These are phyloP conservation scores for Venustaconcha ellipsiformis DNA, from an alignment of 1,140 invertebrate species.

Conservation along the genomic window DNA sequence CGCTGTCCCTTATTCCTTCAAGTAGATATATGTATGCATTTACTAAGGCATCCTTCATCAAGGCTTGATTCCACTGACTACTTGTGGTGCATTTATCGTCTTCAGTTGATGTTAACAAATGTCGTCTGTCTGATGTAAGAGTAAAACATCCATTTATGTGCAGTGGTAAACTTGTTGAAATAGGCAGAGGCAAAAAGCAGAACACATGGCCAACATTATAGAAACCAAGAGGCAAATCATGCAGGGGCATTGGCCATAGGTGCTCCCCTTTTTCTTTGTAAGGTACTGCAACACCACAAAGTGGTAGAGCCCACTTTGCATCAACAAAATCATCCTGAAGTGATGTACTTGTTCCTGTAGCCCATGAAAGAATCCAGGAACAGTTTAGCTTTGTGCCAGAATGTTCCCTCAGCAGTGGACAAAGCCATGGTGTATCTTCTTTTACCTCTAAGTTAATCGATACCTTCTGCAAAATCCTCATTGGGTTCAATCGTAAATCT, in stretches of 20 bases:
- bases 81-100: constrained; percentile 35
- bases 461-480: too few relatives aligned
- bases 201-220: constrained; percentile 34
- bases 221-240: constrained; percentile 8
- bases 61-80: constrained; percentile 7
- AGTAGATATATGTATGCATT: constrained; percentile 9
- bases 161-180: constrained; percentile 43
- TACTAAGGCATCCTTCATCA: constrained; percentile 16
- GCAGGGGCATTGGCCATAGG: background rate
- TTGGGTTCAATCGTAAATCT: too few relatives aligned
- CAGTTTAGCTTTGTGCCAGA: too few relatives aligned
- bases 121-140: constrained; percentile 40
- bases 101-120: constrained; percentile 25
- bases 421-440: too few relatives aligned
- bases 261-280: background rate
- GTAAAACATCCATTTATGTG: constrained; percentile 54
- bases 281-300: constrained; percentile 18
- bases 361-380: constrained; percentile 14
- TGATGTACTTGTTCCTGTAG: constrained; percentile 2
- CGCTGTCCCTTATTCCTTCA: too few relatives aligned
- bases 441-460: too few relatives aligned
- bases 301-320: constrained; percentile 6
- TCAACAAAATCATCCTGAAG: background rate
- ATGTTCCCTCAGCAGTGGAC: too few relatives aligned
- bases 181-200: constrained; percentile 51